Base-by-base conservation (phyloP, 2,888 invertebrate species). In the Ophioninae sp. region DNA sequence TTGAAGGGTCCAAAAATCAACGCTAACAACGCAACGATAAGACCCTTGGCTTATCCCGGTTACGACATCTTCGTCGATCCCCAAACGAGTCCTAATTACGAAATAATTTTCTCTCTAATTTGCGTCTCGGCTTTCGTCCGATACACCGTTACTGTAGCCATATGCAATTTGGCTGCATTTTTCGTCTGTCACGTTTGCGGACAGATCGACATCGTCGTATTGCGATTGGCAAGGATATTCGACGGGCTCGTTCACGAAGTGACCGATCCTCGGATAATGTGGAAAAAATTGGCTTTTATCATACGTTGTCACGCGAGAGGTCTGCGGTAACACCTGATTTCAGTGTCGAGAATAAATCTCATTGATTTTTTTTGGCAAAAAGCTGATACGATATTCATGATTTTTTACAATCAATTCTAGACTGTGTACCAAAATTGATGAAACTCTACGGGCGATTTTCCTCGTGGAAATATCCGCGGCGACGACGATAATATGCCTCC, bases 111-210 rank as follows among this genome's bases (percentile, higher is more conserved):
- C 67, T 79, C 67, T 20, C 58, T 82, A 58, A 79, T 37, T 61
- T 75, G 75, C 20, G 23, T 61, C 51, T 67, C 67, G 22, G 74
- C 39, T n/a, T 41, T 64, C 20, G 65, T 80, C 44, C 56, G 61
- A 17, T 82, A 74, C 30, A 78, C 56, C 2, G 58, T 78, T 0
- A 73, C 71, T 2, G 79, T 64, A 10, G 65, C 79, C 10, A 51
- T 72, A 10, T 88, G 86, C 37, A 83, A 87, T 67, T 37, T 88
- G 9, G 86, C 89, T 0, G 87, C 88, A 0, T 58, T 87, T 6
- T 88, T 88, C 20, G 86, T 75, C 0, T 81, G 79, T 2, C 88
- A 89, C 77, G 77, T 83, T 8, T 88, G 89, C 39, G 89, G 86
- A 5, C 88, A 88, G 51, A 67, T 86, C 30, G 83, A 88, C 7